These are phyloP conservation scores for Caenorhabditis sp. DNA, from an alignment of 2,888 invertebrate genomes.

Conservation along the genomic window DNA sequence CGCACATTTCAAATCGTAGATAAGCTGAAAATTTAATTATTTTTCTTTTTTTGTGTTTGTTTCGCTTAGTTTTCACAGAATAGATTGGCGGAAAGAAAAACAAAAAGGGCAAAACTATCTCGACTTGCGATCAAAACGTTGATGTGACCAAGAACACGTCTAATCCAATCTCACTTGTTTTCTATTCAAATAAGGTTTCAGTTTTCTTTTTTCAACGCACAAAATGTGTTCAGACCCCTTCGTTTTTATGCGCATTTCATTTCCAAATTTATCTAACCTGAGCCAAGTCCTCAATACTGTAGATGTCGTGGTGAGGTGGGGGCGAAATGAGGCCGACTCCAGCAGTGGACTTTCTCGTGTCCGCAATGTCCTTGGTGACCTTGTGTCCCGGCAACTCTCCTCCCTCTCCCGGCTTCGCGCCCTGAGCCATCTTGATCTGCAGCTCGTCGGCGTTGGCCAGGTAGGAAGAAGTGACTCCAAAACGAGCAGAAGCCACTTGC, in stretches of 20 bases:
- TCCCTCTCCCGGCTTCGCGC: slow-evolving; percentile 97
- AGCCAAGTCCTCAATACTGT: slow-evolving; percentile 98
- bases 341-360: slow-evolving; percentile 93
- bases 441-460: slow-evolving; percentile 97
- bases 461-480: slow-evolving; percentile 97
- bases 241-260: neutral
- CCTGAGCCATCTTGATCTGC: slow-evolving; percentile 99
- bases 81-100: slow-evolving; percentile 10
- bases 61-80: neutral
- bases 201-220: neutral
- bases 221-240: neutral
- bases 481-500: slow-evolving; percentile 95
- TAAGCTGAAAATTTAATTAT: slow-evolving; percentile 82
- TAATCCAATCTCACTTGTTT: slow-evolving; percentile 15
- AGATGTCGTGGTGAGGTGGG: slow-evolving; percentile 99
- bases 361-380: slow-evolving; percentile 93
- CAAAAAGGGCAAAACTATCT: slow-evolving; percentile 29
- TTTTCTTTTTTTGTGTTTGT: neutral
- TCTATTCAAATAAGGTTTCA: neutral
- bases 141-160: neutral
- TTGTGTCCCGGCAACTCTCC: slow-evolving; percentile 93
- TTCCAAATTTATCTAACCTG: slow-evolving; percentile 82
- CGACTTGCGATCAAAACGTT: slow-evolving; percentile 1
- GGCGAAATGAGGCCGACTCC: slow-evolving; percentile 98
- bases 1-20: slow-evolving; percentile 97